Conservation (phyloP, 2,888 invertebrate species). For the Agriopis marginaria region DNA sequence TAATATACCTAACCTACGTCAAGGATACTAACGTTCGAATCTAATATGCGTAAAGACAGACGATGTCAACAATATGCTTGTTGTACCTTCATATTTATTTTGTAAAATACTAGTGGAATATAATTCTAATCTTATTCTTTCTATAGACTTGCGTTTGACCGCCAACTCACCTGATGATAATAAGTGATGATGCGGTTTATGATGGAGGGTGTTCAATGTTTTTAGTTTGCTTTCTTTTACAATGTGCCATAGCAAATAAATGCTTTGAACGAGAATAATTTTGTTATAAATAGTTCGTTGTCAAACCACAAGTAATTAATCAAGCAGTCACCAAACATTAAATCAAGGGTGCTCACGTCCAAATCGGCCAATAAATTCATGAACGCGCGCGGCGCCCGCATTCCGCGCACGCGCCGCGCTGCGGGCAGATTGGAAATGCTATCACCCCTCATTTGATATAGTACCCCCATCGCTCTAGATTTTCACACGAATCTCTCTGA, state of each 20-base stretch:
- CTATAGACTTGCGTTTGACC: too few relatives aligned
- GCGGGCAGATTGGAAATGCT: slow-evolving; percentile 57
- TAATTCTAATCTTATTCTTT: too few relatives aligned
- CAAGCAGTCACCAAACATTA: slow-evolving; percentile 30
- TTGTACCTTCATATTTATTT: not conserved
- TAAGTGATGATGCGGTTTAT: too few relatives aligned
- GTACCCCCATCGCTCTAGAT: slow-evolving; percentile 77
- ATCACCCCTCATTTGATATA: slow-evolving; percentile 68
- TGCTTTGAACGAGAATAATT: not conserved
- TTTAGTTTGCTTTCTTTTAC: too few relatives aligned
- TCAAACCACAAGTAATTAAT: slow-evolving; percentile 10
- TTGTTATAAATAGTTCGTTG: not conserved
- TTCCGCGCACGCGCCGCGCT: slow-evolving; percentile 62
- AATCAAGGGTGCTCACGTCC: slow-evolving; percentile 31
- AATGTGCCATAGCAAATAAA: too few relatives aligned
- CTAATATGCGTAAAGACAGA: not conserved
- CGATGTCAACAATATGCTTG: not conserved
- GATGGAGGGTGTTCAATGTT: too few relatives aligned
- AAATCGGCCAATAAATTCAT: slow-evolving; percentile 26
- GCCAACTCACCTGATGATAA: too few relatives aligned
- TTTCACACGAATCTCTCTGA: slow-evolving; percentile 67
- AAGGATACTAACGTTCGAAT: not conserved
- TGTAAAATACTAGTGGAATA: too few relatives aligned
- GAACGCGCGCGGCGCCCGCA: slow-evolving; percentile 56
- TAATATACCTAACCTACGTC: slow-evolving; percentile 7